phyloP scores from a whole-genome alignment of 2,888 invertebrate genomes.

The Hyalella azteca region DNA sequence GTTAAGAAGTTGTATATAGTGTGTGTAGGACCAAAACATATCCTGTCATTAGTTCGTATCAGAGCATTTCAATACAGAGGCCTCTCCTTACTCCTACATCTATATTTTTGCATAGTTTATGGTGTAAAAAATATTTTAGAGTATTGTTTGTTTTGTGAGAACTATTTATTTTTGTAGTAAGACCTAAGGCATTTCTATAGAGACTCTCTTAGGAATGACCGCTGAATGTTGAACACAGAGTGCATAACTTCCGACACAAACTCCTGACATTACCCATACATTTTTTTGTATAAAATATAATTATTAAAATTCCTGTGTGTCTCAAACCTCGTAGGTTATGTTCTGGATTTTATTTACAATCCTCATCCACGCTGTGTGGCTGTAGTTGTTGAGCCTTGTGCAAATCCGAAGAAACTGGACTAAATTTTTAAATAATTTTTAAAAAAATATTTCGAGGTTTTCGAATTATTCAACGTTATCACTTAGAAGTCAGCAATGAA shows the following conservation, averaged over 20 bases:
- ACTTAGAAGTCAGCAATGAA: no score
- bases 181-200: conserved; percentile 34
- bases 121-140: conserved; percentile 29
- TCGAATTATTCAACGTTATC: no score
- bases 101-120: conserved; percentile 37
- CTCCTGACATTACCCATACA: no score
- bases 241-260: not conserved
- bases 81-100: conserved; percentile 28
- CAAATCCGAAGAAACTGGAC: no score
- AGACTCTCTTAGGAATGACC: conserved; percentile 25
- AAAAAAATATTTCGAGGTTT: no score
- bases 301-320: no score
- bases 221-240: not conserved
- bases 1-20: conserved; percentile 9
- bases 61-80: conserved; percentile 34
- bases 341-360: no score
- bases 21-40: conserved; percentile 12
- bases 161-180: conserved; percentile 36
- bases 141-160: conserved; percentile 25
- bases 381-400: no score
- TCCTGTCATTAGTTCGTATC: conserved; percentile 30
- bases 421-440: no score
- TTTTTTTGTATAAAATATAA: no score
- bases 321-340: no score
- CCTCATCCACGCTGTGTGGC: no score